These are phyloP conservation scores for Nothoprocta pentlandii DNA, from an alignment of 2,113 vertebrate species.

Conservation along the genomic window DNA sequence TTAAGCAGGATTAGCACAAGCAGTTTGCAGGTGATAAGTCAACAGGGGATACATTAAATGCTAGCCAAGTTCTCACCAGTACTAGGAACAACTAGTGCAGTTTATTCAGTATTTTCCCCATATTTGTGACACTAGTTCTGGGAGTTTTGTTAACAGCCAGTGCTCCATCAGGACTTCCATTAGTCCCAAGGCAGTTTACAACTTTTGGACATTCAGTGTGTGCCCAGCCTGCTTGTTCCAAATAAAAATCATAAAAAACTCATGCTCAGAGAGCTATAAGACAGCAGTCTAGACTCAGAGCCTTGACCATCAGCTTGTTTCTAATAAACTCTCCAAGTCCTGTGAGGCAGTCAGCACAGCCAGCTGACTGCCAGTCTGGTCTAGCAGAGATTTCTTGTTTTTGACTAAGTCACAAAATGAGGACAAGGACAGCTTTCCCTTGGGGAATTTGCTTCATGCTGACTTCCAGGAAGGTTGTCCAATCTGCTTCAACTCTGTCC, in stretches of 20 bases:
- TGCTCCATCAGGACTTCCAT: background rate
- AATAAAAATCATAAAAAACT: background rate
- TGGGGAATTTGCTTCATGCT: background rate
- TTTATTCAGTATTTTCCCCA: background rate
- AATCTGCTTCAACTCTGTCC: background rate
- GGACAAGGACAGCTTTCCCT: background rate
- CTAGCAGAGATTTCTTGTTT: accelerated
- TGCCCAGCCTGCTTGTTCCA: background rate
- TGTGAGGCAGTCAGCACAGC: background rate
- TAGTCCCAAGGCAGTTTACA: background rate
- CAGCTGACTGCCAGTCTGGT: background rate
- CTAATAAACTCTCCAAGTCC: background rate
- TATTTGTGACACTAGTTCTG: background rate
- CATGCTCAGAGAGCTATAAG: background rate
- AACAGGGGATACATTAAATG: background rate
- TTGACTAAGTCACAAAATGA: background rate
- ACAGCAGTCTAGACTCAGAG: background rate
- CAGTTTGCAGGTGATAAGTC: background rate
- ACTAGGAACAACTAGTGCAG: background rate
- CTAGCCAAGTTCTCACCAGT: background rate
- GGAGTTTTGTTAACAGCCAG: background rate
- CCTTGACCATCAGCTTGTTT: background rate
- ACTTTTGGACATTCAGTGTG: accelerated
- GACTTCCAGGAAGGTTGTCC: background rate
- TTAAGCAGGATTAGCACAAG: constrained; percentile 3